phyloP scores from a whole-genome alignment of 2,113 vertebrate genomes.

The Periophthalmodon schlosseri region DNA sequence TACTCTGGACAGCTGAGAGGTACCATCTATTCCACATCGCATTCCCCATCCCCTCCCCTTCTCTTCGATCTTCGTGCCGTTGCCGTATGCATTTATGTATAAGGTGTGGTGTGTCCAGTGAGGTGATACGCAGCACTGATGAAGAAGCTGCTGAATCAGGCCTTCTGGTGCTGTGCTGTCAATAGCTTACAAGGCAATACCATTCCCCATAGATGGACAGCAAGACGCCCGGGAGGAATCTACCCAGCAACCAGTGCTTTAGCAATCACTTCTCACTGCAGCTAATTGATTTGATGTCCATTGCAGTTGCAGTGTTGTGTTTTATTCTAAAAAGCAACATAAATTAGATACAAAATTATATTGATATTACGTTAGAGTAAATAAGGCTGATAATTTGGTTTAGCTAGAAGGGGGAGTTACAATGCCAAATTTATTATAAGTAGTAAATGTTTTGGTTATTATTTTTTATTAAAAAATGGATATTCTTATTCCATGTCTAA shows the following conservation, averaged over 20 bases:
- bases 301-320: not conserved
- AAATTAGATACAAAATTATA: not conserved
- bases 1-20: not conserved
- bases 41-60: not conserved
- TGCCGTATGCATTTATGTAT: slow-evolving; percentile 20
- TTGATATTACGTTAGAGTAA: not conserved
- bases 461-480: not conserved
- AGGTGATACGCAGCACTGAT: slow-evolving; percentile 37
- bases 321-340: not conserved
- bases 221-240: slow-evolving; percentile 43
- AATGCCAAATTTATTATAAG: not conserved
- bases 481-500: not conserved
- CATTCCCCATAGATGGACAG: slow-evolving; percentile 18
- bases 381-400: not conserved
- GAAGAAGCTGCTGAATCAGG: slow-evolving; percentile 59
- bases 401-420: not conserved
- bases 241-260: slow-evolving; percentile 39
- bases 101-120: slow-evolving; percentile 26
- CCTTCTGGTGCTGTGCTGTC: slow-evolving; percentile 45
- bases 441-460: not conserved
- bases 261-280: not conserved
- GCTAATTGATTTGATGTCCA: slow-evolving; percentile 14
- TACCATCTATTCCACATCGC: not conserved
- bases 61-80: not conserved
- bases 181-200: slow-evolving; percentile 38